A percentile compares a stretch with the other conserved stretches of the same genome.
Evolutionary conservation across 2,888 invertebrate genomes (phyloP).

Genomic region (Cephalotes varians): DNA sequence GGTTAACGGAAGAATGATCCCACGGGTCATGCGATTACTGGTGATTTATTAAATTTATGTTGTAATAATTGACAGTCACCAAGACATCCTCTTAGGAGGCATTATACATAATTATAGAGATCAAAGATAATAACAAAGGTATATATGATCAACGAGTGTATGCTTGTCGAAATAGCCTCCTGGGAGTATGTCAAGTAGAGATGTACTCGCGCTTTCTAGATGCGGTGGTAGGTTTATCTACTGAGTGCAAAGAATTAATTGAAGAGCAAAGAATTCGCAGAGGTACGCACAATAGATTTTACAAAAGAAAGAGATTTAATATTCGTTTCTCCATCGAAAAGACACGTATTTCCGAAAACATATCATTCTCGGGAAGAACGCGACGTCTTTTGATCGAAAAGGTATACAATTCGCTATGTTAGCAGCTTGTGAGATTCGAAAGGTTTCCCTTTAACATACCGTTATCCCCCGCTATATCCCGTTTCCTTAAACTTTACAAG

Average conservation of each 20-base stretch:
- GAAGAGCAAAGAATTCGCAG: not conserved
- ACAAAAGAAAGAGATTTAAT: not conserved
- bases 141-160: conserved; percentile 16
- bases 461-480: conserved; percentile 16
- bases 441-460: conserved; percentile 2
- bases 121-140: conserved; percentile 5
- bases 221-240: not conserved
- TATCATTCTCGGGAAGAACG: not conserved
- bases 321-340: not conserved
- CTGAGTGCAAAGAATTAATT: not conserved
- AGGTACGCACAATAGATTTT: not conserved
- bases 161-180: not conserved
- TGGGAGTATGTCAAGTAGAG: not conserved
- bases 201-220: conserved; percentile 11
- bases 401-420: conserved; percentile 8
- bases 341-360: not conserved
- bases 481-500: conserved; percentile 22
- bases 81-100: not conserved
- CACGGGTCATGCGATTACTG: not conserved
- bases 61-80: conserved; percentile 8
- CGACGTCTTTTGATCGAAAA: not conserved
- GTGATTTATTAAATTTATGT: conserved; percentile 8
- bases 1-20: conserved; percentile 3
- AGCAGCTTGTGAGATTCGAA: conserved; percentile 40
- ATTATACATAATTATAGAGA: conserved; percentile 32